Conservation (phyloP, 2,113 vertebrate genomes). For the Epinephelus fuscoguttatus region DNA sequence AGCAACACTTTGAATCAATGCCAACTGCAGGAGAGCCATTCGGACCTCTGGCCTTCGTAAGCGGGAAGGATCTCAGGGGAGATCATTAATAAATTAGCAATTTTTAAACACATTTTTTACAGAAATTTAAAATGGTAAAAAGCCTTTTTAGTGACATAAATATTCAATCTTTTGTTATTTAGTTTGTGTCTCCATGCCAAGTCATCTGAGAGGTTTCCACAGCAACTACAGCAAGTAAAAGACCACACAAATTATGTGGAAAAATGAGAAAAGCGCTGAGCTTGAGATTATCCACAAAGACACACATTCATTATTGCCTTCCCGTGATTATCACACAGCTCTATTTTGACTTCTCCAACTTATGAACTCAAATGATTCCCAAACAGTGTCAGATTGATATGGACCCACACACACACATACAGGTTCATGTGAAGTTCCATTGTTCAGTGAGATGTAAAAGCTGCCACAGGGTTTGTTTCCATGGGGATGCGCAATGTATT, state of each 20-base stretch:
- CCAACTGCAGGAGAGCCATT: background rate
- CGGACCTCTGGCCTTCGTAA: background rate
- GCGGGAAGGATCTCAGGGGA: background rate
- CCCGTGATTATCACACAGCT: constrained; percentile 24
- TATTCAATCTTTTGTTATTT: background rate
- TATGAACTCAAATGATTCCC: background rate
- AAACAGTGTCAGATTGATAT: background rate
- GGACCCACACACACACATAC: background rate
- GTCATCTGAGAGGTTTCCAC: background rate
- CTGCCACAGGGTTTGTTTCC: background rate
- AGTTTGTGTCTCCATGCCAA: constrained; percentile 2
- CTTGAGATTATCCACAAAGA: constrained; percentile 17
- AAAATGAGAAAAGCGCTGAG: background rate
- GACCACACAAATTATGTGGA: background rate
- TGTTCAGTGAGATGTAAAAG: background rate
- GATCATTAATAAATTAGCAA: background rate
- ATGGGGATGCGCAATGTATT: too few species aligned
- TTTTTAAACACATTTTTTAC: background rate
- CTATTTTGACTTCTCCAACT: background rate
- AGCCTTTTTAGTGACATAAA: background rate
- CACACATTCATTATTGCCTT: constrained; percentile 10
- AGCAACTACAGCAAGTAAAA: background rate
- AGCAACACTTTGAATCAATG: background rate
- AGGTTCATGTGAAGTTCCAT: background rate
- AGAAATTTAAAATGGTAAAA: background rate